phyloP scores from a whole-genome alignment of 2,113 vertebrate species.

The Myiozetetes cayanensis region DNA sequence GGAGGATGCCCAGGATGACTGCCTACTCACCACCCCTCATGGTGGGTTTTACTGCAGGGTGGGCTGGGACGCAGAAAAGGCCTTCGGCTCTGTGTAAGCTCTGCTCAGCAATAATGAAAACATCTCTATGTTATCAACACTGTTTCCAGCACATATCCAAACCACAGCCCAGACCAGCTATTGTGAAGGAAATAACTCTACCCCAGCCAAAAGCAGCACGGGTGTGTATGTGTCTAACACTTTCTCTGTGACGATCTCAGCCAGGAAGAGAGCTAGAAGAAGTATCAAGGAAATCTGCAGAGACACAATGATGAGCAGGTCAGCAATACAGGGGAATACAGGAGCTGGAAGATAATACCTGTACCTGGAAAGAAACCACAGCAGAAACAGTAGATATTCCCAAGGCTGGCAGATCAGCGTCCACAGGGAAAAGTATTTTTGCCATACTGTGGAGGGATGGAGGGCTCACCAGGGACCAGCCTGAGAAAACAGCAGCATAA shows the following conservation, averaged over 20 bases:
- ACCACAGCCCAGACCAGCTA: too few species aligned
- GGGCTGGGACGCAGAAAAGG: background rate
- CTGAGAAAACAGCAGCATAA: background rate
- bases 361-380: background rate
- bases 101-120: background rate
- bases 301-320: background rate
- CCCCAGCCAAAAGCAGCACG: background rate
- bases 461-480: background rate
- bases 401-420: background rate
- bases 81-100: background rate
- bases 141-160: background rate
- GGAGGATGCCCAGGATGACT: background rate
- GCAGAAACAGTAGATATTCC: background rate
- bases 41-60: background rate
- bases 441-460: background rate
- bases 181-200: background rate
- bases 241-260: background rate
- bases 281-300: background rate
- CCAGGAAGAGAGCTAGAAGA: background rate
- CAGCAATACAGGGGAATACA: background rate
- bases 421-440: background rate
- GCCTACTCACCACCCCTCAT: accelerated
- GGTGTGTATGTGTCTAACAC: too few species aligned
- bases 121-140: background rate
- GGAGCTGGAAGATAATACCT: background rate